Evolutionary conservation across 1,140 invertebrate genomes (phyloP), one percentile per base, ranked within the genome.

Genomic region (Hydropsyche tenuis): DNA sequence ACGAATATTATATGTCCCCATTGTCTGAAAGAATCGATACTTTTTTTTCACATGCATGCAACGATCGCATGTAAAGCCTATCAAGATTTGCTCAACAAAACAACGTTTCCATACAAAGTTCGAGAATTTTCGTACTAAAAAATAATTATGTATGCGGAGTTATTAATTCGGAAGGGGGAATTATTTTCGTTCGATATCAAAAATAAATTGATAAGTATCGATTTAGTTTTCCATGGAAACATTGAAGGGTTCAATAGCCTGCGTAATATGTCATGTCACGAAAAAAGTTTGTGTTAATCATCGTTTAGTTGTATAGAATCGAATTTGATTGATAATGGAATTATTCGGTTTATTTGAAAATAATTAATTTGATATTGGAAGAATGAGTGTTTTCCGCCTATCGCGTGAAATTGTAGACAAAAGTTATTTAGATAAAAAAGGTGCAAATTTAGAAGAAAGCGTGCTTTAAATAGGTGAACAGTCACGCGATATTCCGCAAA

Each of bases 1-100:
- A 60, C 23, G 56, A 25, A 25, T 23, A 56, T 53, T 18, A 53
- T 53, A 53, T 37, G 30, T 37, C 30, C 23, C 4, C 23, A 60
- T 60, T 60, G 56, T 53, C 48, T 60, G 11, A 60, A 60, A 20
- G 12, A 25, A 60, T 60, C 56, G 12, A 60, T 60, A 60, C 25
- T 60, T 60, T 14, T 48, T 48, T 14, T 4, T 12, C 14, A 20
- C 22, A 60, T 23, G 7, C 23, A 60, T 60, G 56, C 23, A 60
- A 12, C 20, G 22, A 60, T 60, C 23, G 23, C 56, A 60, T 60
- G 56, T 14, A 60, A 27, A 25, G 20, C 20, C 23, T 48, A 48
- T 16, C 45, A 48, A n/a, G 16, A 48, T 48, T 48, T 48, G 11
- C 45, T 48, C 2, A 3, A 16, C 45, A 48, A 48, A 7, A 48